Evolutionary conservation across 2,888 invertebrate species (phyloP).

Genomic region (Ctenicera cuprea): DNA sequence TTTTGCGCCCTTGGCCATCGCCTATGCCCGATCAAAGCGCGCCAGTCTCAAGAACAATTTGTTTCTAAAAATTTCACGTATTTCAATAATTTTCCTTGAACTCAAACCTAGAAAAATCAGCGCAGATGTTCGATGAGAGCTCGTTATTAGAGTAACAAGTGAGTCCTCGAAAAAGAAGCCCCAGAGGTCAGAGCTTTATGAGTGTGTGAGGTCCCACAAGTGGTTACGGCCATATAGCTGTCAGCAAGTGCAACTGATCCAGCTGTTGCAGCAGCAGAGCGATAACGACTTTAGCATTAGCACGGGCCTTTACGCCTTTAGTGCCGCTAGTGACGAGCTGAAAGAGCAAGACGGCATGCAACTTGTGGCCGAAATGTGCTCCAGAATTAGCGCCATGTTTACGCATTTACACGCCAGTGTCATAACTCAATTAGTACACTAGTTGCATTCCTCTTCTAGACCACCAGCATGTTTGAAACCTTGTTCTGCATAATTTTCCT

Average conservation of each 20-base stretch:
- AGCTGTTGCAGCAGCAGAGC: slow-evolving; percentile 43
- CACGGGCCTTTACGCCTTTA: slow-evolving; percentile 29
- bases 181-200: slow-evolving; percentile 52
- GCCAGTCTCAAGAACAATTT: no score
- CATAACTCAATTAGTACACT: slow-evolving; percentile 50
- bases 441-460: slow-evolving; percentile 47
- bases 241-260: slow-evolving; percentile 53
- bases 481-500: slow-evolving; percentile 35
- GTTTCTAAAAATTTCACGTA: not conserved
- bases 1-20: no score
- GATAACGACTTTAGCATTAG: slow-evolving; percentile 40
- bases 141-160: slow-evolving; percentile 34
- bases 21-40: no score
- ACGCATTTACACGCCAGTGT: slow-evolving; percentile 41
- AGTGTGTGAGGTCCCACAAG: slow-evolving; percentile 53
- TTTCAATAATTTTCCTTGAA: slow-evolving; percentile 22
- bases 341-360: slow-evolving; percentile 35
- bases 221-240: slow-evolving; percentile 51
- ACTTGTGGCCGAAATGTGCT: slow-evolving; percentile 34
- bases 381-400: slow-evolving; percentile 42
- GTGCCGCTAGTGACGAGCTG: slow-evolving; percentile 10
- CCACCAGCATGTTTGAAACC: slow-evolving; percentile 45
- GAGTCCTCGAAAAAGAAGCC: slow-evolving; percentile 35
- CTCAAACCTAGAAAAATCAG: slow-evolving; percentile 3
- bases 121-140: slow-evolving; percentile 27